Conservation (phyloP, 2,888 invertebrate genomes). For the Brachypalpus laphriformis region DNA sequence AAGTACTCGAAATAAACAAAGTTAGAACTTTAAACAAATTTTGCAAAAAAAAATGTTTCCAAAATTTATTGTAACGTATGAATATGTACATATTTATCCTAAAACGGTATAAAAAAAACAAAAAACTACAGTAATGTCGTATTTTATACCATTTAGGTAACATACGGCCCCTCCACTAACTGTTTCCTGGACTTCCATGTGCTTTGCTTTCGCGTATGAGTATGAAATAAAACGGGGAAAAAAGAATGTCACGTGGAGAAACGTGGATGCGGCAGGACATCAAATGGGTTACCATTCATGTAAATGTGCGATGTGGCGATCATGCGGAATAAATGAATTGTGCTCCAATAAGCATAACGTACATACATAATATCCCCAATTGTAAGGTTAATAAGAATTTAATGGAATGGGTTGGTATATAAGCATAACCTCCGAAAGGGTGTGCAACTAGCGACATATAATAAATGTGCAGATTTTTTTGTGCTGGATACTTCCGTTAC, state of each 20-base stretch:
- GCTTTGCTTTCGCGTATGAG: background rate
- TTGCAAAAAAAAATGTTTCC: no score
- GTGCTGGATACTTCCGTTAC: no score
- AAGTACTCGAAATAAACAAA: no score
- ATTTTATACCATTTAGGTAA: background rate
- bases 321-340: background rate
- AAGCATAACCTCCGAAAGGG: background rate
- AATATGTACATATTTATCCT: no score
- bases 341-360: background rate
- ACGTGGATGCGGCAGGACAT: background rate
- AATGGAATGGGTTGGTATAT: background rate
- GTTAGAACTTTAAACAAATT: no score
- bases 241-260: constrained; percentile 1
- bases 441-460: background rate
- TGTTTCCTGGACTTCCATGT: background rate
- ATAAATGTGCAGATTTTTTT: background rate
- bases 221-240: background rate
- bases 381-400: background rate
- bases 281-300: background rate
- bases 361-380: background rate
- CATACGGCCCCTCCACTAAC: background rate
- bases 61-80: no score
- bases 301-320: background rate
- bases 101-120: no score
- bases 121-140: no score